phyloP scores from a whole-genome alignment of 2,113 vertebrate genomes.

The Labeo rohita region DNA sequence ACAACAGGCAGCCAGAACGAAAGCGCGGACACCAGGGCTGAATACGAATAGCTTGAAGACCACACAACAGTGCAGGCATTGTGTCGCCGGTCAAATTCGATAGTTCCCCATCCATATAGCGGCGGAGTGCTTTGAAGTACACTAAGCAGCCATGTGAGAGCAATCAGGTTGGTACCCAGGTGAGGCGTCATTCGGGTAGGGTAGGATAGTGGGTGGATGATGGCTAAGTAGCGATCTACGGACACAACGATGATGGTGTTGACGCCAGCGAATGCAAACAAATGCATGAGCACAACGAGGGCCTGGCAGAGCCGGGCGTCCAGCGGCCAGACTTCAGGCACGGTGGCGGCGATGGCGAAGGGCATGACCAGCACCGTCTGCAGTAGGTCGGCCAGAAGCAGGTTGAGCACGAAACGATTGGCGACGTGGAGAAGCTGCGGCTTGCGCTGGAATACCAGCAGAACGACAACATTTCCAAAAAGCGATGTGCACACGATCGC shows the following conservation, averaged over 20 bases:
- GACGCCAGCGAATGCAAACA: conserved; percentile 86
- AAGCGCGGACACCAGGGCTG: conserved; percentile 76
- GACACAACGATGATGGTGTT: conserved; percentile 91
- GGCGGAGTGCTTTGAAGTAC: conserved; percentile 86
- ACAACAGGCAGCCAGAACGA: conserved; percentile 83
- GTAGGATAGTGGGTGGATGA: conserved; percentile 89
- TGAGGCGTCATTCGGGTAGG: conserved; percentile 85
- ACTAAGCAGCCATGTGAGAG: conserved; percentile 84
- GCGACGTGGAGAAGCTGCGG: conserved; percentile 87
- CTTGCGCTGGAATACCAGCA: conserved; percentile 85
- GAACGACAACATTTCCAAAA: conserved; percentile 84
- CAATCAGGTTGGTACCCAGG: conserved; percentile 82
- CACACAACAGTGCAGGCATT: conserved; percentile 84
- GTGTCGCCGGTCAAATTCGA: conserved; percentile 80
- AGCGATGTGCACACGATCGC: conserved; percentile 80
- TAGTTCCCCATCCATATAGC: conserved; percentile 87
- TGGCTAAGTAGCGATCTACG: conserved; percentile 86
- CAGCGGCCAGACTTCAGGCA: conserved; percentile 85
- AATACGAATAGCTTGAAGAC: conserved; percentile 85
- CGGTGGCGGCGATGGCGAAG: conserved; percentile 82
- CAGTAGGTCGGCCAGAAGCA: conserved; percentile 85
- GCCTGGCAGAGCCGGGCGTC: conserved; percentile 82
- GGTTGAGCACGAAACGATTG: conserved; percentile 89
- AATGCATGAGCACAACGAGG: conserved; percentile 86
- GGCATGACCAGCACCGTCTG: conserved; percentile 87